phyloP scores from a whole-genome alignment of 1,140 invertebrate genomes.

The Akabosia matsudoensis region DNA sequence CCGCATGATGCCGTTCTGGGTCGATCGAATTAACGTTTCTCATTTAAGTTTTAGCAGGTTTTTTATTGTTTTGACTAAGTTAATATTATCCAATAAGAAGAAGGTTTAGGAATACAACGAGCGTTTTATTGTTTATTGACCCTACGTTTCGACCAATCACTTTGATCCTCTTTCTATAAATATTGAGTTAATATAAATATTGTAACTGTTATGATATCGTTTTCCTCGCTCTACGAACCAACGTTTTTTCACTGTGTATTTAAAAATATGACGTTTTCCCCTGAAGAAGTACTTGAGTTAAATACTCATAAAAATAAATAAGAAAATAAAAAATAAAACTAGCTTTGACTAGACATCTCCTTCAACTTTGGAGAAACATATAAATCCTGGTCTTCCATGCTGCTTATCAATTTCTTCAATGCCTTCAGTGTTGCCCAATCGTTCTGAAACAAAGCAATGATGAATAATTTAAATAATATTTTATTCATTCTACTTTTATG shows the following conservation, averaged over 20 bases:
- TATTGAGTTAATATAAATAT: no score
- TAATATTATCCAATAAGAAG: no score
- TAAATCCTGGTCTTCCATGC: constrained; percentile 4
- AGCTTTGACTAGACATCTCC: neutral
- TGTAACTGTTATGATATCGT: no score
- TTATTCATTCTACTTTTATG: neutral
- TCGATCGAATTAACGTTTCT: neutral
- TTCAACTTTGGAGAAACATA: neutral
- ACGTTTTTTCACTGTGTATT: no score
- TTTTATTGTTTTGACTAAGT: no score
- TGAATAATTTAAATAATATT: neutral
- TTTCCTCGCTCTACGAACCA: no score
- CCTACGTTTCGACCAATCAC: no score
- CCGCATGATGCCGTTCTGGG: constrained; percentile 15
- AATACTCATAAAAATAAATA: no score
- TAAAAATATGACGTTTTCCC: no score
- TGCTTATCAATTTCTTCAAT: neutral
- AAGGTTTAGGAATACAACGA: neutral
- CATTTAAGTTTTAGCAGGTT: neutral
- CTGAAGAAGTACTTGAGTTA: no score
- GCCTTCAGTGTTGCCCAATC: neutral
- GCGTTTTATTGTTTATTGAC: no score
- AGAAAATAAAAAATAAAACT: neutral
- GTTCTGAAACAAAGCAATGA: neutral
- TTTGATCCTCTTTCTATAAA: no score